A percentile compares a stretch with the other conserved stretches of the same genome.
Conservation (phyloP, 2,113 vertebrate species). For the Heterotilapia buettikoferi region DNA sequence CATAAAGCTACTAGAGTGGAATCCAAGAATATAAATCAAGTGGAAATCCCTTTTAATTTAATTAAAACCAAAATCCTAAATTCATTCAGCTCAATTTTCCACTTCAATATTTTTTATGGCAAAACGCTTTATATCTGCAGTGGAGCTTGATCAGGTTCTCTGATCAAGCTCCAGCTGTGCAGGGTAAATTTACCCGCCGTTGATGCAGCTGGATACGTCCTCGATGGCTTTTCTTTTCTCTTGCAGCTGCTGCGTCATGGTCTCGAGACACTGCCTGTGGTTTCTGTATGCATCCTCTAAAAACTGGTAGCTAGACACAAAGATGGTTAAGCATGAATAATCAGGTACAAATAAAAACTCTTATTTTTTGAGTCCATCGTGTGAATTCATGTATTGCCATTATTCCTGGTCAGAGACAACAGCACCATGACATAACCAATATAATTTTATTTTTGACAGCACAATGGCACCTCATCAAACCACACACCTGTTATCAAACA, state of each 20-base stretch:
- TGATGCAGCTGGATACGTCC: constrained; percentile 87
- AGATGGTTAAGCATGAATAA: not conserved
- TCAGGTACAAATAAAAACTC: not conserved
- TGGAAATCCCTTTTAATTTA: not conserved
- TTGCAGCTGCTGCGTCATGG: constrained; percentile 89
- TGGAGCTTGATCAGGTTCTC: not conserved
- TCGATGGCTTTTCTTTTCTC: constrained; percentile 93
- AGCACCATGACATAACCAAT: not conserved
- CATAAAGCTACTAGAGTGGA: accelerated
- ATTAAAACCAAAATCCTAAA: not conserved
- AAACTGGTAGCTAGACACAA: constrained; percentile 88
- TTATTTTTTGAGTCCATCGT: not conserved
- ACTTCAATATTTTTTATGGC: not conserved
- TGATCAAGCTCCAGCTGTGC: not conserved
- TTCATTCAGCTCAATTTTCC: not conserved
- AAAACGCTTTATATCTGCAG: not conserved
- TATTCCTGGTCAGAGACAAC: not conserved
- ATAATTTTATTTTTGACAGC: not conserved
- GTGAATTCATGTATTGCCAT: not conserved
- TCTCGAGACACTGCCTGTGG: constrained; percentile 93
- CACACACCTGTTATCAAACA: not conserved
- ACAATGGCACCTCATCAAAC: not conserved
- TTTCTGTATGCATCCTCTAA: constrained; percentile 97
- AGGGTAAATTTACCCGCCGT: constrained; percentile 76
- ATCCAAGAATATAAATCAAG: not conserved